Evolutionary conservation across 2,113 vertebrate genomes (phyloP).

Genomic region (Azemiops feae): DNA sequence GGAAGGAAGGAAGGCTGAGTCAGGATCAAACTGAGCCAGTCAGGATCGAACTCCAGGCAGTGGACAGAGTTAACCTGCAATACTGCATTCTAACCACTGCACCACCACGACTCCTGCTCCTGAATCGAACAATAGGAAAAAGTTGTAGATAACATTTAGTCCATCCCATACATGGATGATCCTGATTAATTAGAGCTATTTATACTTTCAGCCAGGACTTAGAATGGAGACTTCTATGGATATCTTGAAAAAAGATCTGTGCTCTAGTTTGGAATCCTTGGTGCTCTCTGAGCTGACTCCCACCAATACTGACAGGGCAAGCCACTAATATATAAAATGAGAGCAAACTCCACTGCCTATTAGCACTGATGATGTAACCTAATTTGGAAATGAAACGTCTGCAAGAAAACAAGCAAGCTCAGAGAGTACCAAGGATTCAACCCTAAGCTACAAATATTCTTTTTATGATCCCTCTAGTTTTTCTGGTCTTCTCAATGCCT

Average conservation of each 20-base stretch:
- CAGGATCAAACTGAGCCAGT: background rate
- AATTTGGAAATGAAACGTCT: background rate
- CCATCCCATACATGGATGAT: background rate
- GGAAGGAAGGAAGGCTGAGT: background rate
- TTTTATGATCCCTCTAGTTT: background rate
- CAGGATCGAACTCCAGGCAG: background rate
- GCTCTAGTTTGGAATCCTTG: background rate
- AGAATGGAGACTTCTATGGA: background rate
- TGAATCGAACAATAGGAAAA: background rate
- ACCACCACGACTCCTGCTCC: background rate
- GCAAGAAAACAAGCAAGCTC: background rate
- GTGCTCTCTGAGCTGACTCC: background rate
- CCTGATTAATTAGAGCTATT: background rate
- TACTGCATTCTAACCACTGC: background rate
- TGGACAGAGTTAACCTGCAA: background rate
- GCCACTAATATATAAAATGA: background rate
- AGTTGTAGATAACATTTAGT: background rate
- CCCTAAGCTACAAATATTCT: background rate
- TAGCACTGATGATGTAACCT: background rate
- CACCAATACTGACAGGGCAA: background rate
- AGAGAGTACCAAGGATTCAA: background rate
- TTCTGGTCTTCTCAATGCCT: background rate
- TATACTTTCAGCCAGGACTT: background rate
- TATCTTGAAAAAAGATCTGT: background rate
- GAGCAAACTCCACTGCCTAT: background rate